Evolutionary conservation across 2,113 vertebrate species (phyloP), one percentile per base, ranked within the genome.

Genomic region (Dolichallabes microphthalmus): DNA sequence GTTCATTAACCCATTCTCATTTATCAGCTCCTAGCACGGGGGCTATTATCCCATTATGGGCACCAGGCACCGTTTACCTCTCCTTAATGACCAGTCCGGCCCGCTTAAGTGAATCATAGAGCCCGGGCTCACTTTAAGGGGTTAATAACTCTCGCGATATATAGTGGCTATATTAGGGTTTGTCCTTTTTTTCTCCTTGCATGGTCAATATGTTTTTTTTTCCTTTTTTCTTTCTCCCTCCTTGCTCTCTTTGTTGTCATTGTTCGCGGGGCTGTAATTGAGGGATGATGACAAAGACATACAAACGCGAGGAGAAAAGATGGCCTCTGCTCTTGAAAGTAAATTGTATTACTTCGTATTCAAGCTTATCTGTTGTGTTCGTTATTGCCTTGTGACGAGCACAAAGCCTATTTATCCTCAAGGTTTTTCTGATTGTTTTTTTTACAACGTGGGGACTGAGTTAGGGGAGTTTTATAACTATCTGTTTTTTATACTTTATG

Each of bases 271-370:
- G 14, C 53, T 12, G 85, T 91, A 89, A 91, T 91, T 88, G 87
- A 88, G 90, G 90, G 88, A 91, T 80, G 53, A 87, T 58, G 66
- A 83, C 85, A 84, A 88, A 88, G 91, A 85, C 87, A 80, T 91
- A 88, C 75, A 76, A 88, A 86, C 75, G 86, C 82, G 73, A 68
- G 80, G 78, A 79, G 85, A 85, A 90, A 86, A 87, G 87, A 88
- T 39, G 64, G 32, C 27, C 17, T 35, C 50, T 25, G 83, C 86
- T 91, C 89, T 92, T 92, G 89, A 91, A 91, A 86, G 39, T 71
- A 68, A 78, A 88, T 52, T 90, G 85, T 88, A 90, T 91, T 91
- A 69, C 89, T 80, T 87, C 83, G 61, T 83, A 76, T 88, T 84
- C 90, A 89, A 87, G 84, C 83, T 68, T 71, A 82, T 75, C 68